These are phyloP conservation scores for Hippoglossus stenolepis DNA, from an alignment of 2,113 vertebrate genomes.

Conservation along the genomic window DNA sequence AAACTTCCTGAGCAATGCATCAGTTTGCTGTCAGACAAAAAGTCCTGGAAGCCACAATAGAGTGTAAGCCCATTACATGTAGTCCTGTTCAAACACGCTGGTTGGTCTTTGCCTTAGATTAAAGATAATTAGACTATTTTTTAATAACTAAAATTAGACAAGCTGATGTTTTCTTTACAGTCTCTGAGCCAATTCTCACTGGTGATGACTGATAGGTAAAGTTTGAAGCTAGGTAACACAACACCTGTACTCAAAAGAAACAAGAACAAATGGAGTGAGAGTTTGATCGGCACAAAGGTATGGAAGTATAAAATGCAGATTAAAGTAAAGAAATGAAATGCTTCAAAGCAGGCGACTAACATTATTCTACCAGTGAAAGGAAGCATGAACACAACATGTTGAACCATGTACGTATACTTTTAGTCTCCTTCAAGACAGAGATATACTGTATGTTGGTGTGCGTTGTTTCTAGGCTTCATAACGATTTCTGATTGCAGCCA, in stretches of 20 bases:
- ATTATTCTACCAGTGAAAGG: background rate
- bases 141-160: background rate
- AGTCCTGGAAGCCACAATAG: slow-evolving; percentile 27
- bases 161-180: background rate
- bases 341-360: no score
- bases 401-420: slow-evolving; percentile 1
- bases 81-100: background rate
- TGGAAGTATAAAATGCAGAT: background rate
- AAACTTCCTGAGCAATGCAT: slow-evolving; percentile 42
- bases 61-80: slow-evolving; percentile 1
- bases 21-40: slow-evolving; percentile 42
- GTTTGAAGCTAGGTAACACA: background rate
- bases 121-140: slow-evolving; percentile 9
- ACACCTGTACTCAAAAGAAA: background rate
- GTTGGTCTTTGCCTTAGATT: background rate
- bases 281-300: background rate
- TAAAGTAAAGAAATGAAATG: no score
- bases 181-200: background rate
- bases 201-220: background rate
- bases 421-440: slow-evolving; percentile 10
- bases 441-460: slow-evolving; percentile 6
- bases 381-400: background rate
- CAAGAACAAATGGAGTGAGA: background rate
- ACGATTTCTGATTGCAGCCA: slow-evolving; percentile 42
- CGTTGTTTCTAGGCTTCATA: slow-evolving; percentile 40